Evolutionary conservation across 1,140 invertebrate genomes (phyloP).

Genomic region (Thalassaphorura encarpata): DNA sequence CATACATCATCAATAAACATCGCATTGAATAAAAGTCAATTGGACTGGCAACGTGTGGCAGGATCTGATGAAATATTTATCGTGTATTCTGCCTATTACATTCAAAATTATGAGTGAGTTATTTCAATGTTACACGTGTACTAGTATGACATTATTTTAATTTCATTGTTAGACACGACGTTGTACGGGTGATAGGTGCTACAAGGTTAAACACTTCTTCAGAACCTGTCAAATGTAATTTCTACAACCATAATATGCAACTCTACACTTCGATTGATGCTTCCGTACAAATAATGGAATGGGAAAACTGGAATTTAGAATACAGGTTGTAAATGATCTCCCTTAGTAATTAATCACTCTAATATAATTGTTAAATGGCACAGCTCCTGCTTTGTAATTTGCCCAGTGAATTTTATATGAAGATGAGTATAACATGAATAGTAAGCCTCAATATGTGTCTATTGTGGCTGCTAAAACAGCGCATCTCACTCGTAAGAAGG

Average conservation of each 20-base stretch:
- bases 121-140: slow-evolving; percentile 32
- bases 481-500: no score
- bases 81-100: slow-evolving; percentile 84
- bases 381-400: no score
- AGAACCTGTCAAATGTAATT: slow-evolving; percentile 73
- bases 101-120: slow-evolving; percentile 38
- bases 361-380: no score
- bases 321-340: no score
- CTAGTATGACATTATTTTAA: slow-evolving; percentile 37
- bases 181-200: slow-evolving; percentile 73
- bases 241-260: slow-evolving; percentile 54
- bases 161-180: slow-evolving; percentile 47
- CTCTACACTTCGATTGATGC: slow-evolving; percentile 32
- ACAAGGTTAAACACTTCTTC: slow-evolving; percentile 70
- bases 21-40: slow-evolving; percentile 6
- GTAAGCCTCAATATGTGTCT: no score
- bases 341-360: no score
- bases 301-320: slow-evolving; percentile 88
- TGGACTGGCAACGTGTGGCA: slow-evolving; percentile 39
- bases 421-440: no score
- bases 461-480: no score
- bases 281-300: slow-evolving; percentile 56
- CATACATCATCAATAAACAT: no score
- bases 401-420: no score
- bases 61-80: slow-evolving; percentile 59